Evolutionary conservation across 2,797 vertebrate genomes (phyloP).

Genomic region (Epinephelus awoara): DNA sequence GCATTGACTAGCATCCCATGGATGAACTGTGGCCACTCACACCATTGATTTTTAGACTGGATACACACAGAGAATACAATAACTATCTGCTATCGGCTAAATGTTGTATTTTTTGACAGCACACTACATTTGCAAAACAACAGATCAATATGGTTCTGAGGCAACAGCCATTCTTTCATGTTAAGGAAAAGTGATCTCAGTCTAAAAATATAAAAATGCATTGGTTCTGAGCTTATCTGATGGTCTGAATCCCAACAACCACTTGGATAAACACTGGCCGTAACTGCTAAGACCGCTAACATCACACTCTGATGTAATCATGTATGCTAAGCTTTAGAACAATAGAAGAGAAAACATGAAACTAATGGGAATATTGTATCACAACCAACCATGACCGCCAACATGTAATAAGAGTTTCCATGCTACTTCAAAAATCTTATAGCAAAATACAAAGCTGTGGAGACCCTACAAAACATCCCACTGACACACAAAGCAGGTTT

Average conservation of each 20-base stretch:
- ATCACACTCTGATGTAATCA: not conserved
- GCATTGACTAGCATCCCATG: not conserved
- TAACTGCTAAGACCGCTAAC: not conserved
- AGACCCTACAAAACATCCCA: not conserved
- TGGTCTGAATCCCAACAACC: not conserved
- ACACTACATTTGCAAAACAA: slow-evolving; percentile 11
- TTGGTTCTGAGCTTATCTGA: not conserved
- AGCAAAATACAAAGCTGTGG: not conserved
- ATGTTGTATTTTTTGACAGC: not conserved
- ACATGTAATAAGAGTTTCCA: not conserved
- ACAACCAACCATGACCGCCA: too few relatives aligned
- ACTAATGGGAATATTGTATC: too few relatives aligned
- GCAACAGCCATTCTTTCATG: not conserved
- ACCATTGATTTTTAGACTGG: slow-evolving; percentile 7
- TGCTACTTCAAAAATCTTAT: not conserved
- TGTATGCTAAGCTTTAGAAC: not conserved
- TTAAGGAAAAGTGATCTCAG: not conserved
- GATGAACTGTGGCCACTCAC: slow-evolving; percentile 12
- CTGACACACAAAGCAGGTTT: not conserved
- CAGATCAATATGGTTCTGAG: slow-evolving; percentile 13
- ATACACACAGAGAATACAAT: slow-evolving; percentile 4
- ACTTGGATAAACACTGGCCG: not conserved
- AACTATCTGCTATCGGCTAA: not conserved
- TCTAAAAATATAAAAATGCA: not conserved
- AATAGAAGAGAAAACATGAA: not conserved